Evolutionary conservation across 1,140 invertebrate species (phyloP).

Genomic region (Zophobas morio): DNA sequence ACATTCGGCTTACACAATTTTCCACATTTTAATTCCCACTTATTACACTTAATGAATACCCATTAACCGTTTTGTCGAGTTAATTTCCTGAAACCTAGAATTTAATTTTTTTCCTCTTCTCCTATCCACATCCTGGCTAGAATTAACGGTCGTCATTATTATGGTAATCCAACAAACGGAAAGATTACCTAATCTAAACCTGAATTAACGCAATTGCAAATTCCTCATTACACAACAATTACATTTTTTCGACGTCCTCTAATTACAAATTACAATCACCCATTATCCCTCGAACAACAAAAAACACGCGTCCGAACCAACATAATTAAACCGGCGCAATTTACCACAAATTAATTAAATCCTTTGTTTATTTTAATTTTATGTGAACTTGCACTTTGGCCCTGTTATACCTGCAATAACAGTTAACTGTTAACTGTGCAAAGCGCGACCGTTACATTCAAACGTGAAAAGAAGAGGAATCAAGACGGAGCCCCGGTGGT

Average conservation of each 20-base stretch:
- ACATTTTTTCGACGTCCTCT: no score
- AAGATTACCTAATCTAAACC: not conserved
- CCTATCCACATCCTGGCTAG: not conserved
- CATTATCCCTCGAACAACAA: no score
- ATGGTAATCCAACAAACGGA: not conserved
- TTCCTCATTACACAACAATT: no score
- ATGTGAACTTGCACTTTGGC: not conserved
- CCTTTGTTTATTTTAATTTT: not conserved
- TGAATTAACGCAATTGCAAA: no score
- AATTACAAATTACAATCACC: no score
- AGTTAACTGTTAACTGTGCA: not conserved
- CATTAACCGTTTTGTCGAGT: conserved; percentile 16
- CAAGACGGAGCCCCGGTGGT: no score
- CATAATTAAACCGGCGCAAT: not conserved
- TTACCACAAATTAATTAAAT: conserved; percentile 3
- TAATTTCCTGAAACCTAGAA: conserved; percentile 12
- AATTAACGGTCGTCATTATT: not conserved
- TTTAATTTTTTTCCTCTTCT: not conserved
- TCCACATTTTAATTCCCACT: not conserved
- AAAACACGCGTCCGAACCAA: no score
- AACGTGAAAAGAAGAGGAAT: no score
- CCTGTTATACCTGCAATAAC: not conserved
- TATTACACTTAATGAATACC: conserved; percentile 3
- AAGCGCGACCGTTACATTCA: no score
- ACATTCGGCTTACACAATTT: no score